Percentiles rank a stretch among this genome's conserved stretches.
These are phyloP conservation scores for Brachyistius frenatus DNA, from an alignment of 2,113 vertebrate genomes.

Conservation along the genomic window DNA sequence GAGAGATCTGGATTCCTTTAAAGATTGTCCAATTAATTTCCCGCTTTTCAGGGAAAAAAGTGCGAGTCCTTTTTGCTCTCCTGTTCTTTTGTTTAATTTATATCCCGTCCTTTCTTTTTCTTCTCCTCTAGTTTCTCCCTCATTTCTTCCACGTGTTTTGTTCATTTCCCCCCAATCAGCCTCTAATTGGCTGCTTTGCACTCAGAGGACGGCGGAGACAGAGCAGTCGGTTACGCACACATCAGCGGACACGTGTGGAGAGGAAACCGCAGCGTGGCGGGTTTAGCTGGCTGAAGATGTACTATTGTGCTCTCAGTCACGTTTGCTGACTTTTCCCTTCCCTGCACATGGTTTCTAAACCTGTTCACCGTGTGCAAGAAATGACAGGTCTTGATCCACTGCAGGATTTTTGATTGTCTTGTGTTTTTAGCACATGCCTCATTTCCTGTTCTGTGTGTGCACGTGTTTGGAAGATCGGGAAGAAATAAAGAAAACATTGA, in stretches of 20 bases:
- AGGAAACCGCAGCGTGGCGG: slow-evolving; percentile 12
- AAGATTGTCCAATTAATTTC: slow-evolving; percentile 59
- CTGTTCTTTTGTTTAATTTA: slow-evolving; percentile 7
- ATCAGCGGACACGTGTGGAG: not conserved
- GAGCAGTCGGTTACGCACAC: slow-evolving; percentile 27
- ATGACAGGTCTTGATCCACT: slow-evolving; percentile 2
- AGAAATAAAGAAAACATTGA: not conserved
- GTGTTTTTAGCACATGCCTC: too few relatives aligned
- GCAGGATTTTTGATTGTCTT: not conserved
- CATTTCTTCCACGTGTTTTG: slow-evolving; percentile 30
- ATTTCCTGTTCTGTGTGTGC: too few relatives aligned
- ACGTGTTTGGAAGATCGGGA: too few relatives aligned
- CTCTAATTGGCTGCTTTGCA: slow-evolving; percentile 49
- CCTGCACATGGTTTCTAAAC: not conserved
- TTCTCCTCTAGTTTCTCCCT: slow-evolving; percentile 24
- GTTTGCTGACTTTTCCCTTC: slow-evolving; percentile 11
- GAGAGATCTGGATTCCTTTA: slow-evolving; percentile 25
- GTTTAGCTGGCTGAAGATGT: slow-evolving; percentile 39
- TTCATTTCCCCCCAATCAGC: slow-evolving; percentile 44
- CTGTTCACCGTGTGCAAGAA: not conserved
- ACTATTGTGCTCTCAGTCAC: not conserved
- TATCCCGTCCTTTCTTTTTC: not conserved
- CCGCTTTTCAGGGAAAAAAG: not conserved
- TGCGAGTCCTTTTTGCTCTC: slow-evolving; percentile 4
- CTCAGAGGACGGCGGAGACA: slow-evolving; percentile 27